These are phyloP conservation scores for Drosophila percnosoma DNA, from an alignment of 2,888 invertebrate species.

Conservation along the genomic window DNA sequence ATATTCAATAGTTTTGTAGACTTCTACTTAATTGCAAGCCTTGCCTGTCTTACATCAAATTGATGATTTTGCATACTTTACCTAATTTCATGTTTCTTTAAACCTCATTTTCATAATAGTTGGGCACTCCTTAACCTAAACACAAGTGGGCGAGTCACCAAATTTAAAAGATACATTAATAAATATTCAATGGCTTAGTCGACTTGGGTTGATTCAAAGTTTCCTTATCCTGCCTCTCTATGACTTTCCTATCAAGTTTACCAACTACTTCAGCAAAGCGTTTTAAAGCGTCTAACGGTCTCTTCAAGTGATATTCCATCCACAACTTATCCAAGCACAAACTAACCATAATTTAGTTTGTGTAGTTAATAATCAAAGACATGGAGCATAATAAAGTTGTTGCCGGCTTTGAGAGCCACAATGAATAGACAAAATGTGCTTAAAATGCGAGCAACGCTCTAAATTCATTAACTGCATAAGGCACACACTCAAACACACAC, in stretches of 20 bases:
- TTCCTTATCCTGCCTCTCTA: neutral
- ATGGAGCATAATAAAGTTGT: constrained; percentile 35
- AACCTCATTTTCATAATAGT: too few species aligned
- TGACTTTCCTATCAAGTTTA: neutral
- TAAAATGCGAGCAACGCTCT: constrained; percentile 46
- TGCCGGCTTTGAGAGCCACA: constrained; percentile 11
- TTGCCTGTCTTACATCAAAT: neutral
- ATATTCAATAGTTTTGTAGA: neutral
- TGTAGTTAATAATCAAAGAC: constrained; percentile 34
- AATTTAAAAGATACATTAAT: neutral
- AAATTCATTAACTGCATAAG: constrained; percentile 76
- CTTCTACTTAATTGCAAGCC: neutral
- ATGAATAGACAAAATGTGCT: constrained; percentile 26
- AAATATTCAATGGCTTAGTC: neutral
- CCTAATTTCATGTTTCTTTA: neutral
- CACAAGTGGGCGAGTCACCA: too few species aligned
- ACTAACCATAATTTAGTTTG: constrained; percentile 27
- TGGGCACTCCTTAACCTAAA: neutral
- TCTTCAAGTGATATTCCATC: too few species aligned
- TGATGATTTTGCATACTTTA: neutral
- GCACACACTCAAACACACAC: constrained; percentile 20
- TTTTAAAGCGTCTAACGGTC: neutral
- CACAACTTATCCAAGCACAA: neutral
- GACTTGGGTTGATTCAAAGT: neutral
- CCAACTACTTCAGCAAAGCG: neutral